Percentiles rank a stretch among this genome's conserved stretches.
phyloP scores from a whole-genome alignment of 2,888 invertebrate species.

The Sphinx pinastri region DNA sequence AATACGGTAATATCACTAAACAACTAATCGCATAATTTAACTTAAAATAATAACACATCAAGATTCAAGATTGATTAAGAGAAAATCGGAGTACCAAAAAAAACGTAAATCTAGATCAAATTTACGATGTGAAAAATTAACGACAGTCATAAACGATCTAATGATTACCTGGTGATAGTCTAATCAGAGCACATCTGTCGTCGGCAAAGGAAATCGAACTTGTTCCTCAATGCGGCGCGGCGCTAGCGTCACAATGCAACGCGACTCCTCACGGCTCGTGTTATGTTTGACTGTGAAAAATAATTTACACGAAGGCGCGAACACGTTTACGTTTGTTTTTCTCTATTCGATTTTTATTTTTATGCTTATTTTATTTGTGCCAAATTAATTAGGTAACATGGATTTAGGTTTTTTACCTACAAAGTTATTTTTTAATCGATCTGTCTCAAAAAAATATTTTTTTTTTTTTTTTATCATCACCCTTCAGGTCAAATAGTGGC shows the following conservation, averaged over 20 bases:
- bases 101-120: conserved; percentile 2
- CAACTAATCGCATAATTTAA: too few relatives aligned
- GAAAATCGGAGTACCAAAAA: background rate
- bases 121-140: background rate
- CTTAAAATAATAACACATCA: background rate
- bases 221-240: background rate
- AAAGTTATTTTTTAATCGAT: too few relatives aligned
- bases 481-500: too few relatives aligned
- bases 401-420: too few relatives aligned
- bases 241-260: background rate
- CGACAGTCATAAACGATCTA: conserved; percentile 8
- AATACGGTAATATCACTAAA: too few relatives aligned
- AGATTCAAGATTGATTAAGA: background rate
- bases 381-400: background rate
- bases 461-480: too few relatives aligned
- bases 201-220: background rate
- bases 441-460: too few relatives aligned
- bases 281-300: conserved; percentile 27
- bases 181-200: conserved; percentile 4
- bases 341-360: background rate
- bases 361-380: background rate
- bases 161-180: background rate
- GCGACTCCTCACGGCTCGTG: conserved; percentile 6
- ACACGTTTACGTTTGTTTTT: conserved; percentile 12
- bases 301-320: conserved; percentile 24